A percentile compares a stretch with the other conserved stretches of the same genome.
phyloP scores from a whole-genome alignment of 2,113 vertebrate species.

The Silurus meridionalis region DNA sequence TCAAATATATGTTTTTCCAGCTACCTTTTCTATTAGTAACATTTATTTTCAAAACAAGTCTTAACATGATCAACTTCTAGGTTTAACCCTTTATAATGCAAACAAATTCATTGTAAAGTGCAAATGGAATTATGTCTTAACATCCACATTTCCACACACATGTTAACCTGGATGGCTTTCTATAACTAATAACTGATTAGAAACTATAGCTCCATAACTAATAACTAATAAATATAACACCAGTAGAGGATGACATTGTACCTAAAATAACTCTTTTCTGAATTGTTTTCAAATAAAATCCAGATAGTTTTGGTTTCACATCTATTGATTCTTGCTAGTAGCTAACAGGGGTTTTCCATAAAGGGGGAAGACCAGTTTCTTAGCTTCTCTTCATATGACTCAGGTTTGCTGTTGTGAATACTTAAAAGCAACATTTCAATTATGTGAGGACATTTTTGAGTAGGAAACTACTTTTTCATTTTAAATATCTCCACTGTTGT shows the following conservation, averaged over 20 bases:
- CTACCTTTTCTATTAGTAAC: too few species aligned
- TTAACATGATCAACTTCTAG: neutral
- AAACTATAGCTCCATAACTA: neutral
- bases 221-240: neutral
- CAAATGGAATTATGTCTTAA: neutral
- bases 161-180: neutral
- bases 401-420: neutral
- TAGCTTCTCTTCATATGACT: neutral
- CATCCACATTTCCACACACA: neutral
- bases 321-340: neutral
- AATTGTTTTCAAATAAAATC: neutral
- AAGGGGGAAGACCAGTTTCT: neutral
- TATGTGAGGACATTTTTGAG: neutral
- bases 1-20: too few species aligned
- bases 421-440: neutral
- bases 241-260: neutral
- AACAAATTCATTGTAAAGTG: neutral
- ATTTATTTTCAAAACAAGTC: neutral
- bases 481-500: neutral
- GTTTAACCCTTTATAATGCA: neutral
- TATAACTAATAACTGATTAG: neutral
- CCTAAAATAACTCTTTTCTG: neutral
- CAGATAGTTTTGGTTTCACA: neutral
- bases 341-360: neutral
- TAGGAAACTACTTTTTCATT: neutral